A percentile compares a stretch with the other conserved stretches of the same genome.
Evolutionary conservation across 2,888 invertebrate genomes (phyloP).

Genomic region (Cheilosia grossa): DNA sequence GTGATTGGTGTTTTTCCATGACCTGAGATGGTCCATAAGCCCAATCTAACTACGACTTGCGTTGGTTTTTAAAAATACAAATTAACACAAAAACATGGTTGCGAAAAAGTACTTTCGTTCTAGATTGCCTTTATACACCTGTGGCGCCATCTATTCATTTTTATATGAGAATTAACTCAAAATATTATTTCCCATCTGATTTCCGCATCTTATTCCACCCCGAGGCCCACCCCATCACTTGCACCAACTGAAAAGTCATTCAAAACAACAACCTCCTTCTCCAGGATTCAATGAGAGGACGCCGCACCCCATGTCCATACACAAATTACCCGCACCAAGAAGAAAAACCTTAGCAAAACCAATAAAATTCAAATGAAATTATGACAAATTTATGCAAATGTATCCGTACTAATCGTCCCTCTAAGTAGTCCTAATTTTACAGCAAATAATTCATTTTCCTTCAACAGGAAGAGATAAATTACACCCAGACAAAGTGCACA

Average conservation of each 20-base stretch:
- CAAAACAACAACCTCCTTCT: neutral
- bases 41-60: too few species aligned
- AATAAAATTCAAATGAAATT: constrained; percentile 70
- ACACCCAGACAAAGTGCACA: constrained; percentile 26
- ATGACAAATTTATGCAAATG: constrained; percentile 76
- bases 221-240: neutral
- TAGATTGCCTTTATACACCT: too few species aligned
- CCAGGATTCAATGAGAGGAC: neutral
- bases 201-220: too few species aligned
- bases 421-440: constrained; percentile 70
- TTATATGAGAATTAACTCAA: too few species aligned
- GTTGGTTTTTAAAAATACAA: too few species aligned
- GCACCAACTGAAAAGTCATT: neutral
- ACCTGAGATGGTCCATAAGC: too few species aligned
- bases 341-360: constrained; percentile 32
- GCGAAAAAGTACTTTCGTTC: too few species aligned
- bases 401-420: constrained; percentile 58
- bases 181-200: too few species aligned
- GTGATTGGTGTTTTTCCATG: too few species aligned
- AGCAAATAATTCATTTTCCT: constrained; percentile 66
- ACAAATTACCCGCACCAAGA: constrained; percentile 57
- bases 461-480: constrained; percentile 66
- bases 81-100: too few species aligned
- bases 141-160: too few species aligned
- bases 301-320: constrained; percentile 11